Evolutionary conservation across 1,140 invertebrate genomes (phyloP).

Genomic region (Drosophila athabasca): DNA sequence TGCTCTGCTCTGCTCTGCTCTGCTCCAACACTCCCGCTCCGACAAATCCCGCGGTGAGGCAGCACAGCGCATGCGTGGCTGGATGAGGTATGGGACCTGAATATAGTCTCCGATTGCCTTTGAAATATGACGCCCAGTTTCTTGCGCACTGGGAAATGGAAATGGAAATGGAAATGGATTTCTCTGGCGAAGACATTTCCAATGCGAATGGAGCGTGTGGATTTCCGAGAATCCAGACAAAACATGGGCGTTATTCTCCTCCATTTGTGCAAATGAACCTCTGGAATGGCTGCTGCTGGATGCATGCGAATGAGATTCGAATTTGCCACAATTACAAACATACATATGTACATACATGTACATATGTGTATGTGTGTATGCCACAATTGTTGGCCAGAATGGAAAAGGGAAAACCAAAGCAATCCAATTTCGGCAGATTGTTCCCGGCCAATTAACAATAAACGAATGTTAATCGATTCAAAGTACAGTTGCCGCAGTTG

Average conservation of each 20-base stretch:
- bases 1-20: no score
- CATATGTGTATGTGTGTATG: neutral
- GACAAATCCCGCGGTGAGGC: neutral
- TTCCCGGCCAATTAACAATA: slow-evolving; percentile 28
- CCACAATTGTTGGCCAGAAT: neutral
- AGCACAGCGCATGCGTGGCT: slow-evolving; percentile 25
- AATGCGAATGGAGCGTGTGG: slow-evolving; percentile 19
- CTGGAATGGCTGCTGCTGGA: slow-evolving; percentile 8
- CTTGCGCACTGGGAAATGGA: neutral
- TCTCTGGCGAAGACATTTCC: slow-evolving; percentile 35
- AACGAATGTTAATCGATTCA: slow-evolving; percentile 18
- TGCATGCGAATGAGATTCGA: slow-evolving; percentile 41
- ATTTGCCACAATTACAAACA: slow-evolving; percentile 41
- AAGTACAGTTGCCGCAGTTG: slow-evolving; percentile 18
- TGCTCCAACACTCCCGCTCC: neutral
- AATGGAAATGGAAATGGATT: slow-evolving; percentile 35
- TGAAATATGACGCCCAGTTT: slow-evolving; percentile 73
- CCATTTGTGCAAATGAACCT: slow-evolving; percentile 41
- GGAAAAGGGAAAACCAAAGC: neutral
- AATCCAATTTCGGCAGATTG: slow-evolving; percentile 14
- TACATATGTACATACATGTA: no score
- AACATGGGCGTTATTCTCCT: slow-evolving; percentile 17
- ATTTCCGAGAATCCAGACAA: slow-evolving; percentile 38
- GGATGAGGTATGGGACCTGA: no score
- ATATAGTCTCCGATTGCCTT: slow-evolving; percentile 28